Evolutionary conservation across 2,797 vertebrate species (phyloP).

Genomic region (Eulemur rubriventer): DNA sequence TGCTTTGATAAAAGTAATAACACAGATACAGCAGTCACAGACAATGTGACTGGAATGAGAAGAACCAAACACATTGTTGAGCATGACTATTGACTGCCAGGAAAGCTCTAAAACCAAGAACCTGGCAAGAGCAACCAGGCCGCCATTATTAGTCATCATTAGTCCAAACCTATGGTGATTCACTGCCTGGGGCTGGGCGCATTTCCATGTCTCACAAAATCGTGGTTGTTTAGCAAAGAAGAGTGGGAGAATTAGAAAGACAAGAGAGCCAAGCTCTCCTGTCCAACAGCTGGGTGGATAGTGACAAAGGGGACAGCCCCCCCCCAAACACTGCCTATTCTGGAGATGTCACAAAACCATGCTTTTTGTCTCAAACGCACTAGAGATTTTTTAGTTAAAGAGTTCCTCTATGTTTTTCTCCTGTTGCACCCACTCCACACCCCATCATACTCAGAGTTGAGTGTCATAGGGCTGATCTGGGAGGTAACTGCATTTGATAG

Average conservation of each 20-base stretch:
- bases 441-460: background rate
- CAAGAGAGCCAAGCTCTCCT: background rate
- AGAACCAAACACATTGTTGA: background rate
- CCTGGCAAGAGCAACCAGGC: background rate
- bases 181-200: background rate
- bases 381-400: background rate
- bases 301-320: background rate
- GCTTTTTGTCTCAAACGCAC: background rate
- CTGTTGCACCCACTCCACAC: background rate
- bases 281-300: background rate
- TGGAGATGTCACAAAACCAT: too few species aligned
- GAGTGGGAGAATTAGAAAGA: background rate
- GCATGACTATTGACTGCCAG: background rate
- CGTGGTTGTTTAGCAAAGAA: background rate
- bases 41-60: background rate
- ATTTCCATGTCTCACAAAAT: background rate
- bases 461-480: fast-evolving
- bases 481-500: background rate
- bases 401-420: background rate
- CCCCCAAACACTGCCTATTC: background rate
- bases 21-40: background rate
- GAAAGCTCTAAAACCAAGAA: background rate
- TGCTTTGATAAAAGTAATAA: background rate
- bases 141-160: too few species aligned
- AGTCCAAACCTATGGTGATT: background rate